phyloP scores from a whole-genome alignment of 92 coral and sea anemone genomes.

The Meandrina meandrites region DNA sequence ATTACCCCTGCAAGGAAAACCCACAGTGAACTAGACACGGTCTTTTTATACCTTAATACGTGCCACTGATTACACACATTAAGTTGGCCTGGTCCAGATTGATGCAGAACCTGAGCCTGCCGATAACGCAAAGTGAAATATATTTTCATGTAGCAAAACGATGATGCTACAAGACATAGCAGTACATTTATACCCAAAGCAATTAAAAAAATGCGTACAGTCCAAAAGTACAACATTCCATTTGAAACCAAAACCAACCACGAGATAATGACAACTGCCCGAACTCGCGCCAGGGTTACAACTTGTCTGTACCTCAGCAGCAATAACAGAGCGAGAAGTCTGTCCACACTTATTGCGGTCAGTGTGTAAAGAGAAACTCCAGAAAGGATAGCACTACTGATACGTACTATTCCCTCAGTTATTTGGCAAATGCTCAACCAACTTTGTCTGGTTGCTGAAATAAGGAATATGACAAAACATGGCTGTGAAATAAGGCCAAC shows the following conservation, averaged over 20 bases:
- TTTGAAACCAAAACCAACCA: neutral
- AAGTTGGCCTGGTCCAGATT: neutral
- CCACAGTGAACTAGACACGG: conserved; percentile 18
- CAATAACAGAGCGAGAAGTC: conserved; percentile 21
- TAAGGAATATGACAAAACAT: neutral
- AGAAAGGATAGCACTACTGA: neutral
- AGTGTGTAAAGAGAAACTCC: conserved; percentile 15
- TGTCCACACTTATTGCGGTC: conserved; percentile 18
- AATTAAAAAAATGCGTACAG: neutral
- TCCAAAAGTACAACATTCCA: conserved; percentile 6
- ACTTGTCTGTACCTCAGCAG: conserved; percentile 1
- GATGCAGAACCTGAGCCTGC: conserved; percentile 3
- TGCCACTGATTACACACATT: neutral
- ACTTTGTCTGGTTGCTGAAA: neutral
- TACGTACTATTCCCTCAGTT: neutral
- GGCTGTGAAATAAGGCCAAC: conserved; percentile 27
- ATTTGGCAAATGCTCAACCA: neutral
- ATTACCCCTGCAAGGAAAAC: neutral
- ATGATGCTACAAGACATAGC: conserved; percentile 11
- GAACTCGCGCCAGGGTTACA: conserved; percentile 1
- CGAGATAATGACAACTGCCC: neutral
- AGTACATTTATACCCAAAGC: neutral
- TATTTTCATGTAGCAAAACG: conserved; percentile 13
- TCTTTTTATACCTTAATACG: conserved; percentile 1
- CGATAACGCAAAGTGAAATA: neutral